Base-by-base conservation (phyloP, 2,113 vertebrate species). In the Pionites leucogaster region DNA sequence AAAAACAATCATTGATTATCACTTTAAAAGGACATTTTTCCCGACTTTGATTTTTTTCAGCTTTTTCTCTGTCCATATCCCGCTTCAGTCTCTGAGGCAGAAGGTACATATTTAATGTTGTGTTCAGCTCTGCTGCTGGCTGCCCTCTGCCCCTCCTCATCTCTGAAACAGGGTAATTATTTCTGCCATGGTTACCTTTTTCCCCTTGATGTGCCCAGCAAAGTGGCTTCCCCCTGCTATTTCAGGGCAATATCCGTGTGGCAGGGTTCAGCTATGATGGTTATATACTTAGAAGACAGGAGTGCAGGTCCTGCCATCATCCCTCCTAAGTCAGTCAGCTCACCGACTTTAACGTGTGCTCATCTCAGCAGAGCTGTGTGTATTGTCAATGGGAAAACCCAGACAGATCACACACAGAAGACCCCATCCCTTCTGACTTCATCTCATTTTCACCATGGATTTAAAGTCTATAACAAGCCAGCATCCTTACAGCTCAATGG, bases 271-370 rank as follows among this genome's bases (percentile, higher is more conserved):
- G 77, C 77, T 31, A 5, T 14, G 49, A 29, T 47, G 71, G 44
- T 22, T 79, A 3, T 53, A 22, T 20, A 37, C 31, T n/a, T 14
- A 23, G 79, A 27, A 71, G 62, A 17, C 24, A 24, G 47, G 50
- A 11, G 70, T 60, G 41, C 55, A 22, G 81, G 27, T 37, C 6
- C 47, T 85, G 47, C 70, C 37, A 52, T 69, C 83, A 31, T 42
- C 31, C 62, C 83, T 39, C 29, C 47, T 13, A 7, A 42, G 63
- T n/a, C 91, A 67, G 85, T 5, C 37, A 67, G 41, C 12, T 3
- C 2, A 14, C 39, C 25, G 16, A 29, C 57, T 37, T 20, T 1
- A 19, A 3, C 6, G n/a, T 19, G 11, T 0, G 7, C 62, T 35
- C 46, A 2, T 57, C 82, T 62, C 64, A 4, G 24, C 39, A 67